Conservation (phyloP, 2,113 vertebrate species). For the Bostrychus sinensis region DNA sequence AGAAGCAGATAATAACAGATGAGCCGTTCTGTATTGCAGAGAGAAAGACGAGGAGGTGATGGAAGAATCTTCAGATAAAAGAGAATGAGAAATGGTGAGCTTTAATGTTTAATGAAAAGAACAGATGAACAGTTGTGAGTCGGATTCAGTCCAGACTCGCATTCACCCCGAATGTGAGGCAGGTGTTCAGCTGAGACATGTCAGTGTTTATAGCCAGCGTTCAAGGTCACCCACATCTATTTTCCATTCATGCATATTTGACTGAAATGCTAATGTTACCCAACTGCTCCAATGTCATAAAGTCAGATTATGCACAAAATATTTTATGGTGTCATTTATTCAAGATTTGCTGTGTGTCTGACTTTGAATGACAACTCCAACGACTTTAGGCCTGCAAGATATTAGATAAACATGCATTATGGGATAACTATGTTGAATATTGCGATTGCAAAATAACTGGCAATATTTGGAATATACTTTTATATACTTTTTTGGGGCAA, state of each 20-base stretch:
- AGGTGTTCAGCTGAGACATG: constrained; percentile 5
- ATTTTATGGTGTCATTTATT: constrained; percentile 8
- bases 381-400: not conserved
- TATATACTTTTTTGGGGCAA: too few species aligned
- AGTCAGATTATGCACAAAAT: constrained; percentile 26
- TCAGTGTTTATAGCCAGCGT: constrained; percentile 20
- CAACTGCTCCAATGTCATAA: constrained; percentile 25
- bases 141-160: constrained; percentile 15
- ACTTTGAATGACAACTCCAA: constrained; percentile 26
- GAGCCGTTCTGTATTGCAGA: not conserved
- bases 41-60: constrained; percentile 12
- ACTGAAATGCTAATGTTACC: constrained; percentile 21
- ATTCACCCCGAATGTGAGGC: constrained; percentile 1
- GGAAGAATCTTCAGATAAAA: constrained; percentile 23
- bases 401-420: not conserved
- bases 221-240: constrained; percentile 21
- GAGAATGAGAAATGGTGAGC: constrained; percentile 12
- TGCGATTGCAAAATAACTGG: too few species aligned
- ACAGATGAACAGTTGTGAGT: constrained; percentile 6
- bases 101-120: constrained; percentile 27
- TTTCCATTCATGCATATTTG: constrained; percentile 14
- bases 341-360: constrained; percentile 11
- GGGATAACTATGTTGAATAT: too few species aligned
- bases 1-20: constrained; percentile 6
- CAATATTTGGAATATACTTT: too few species aligned